Conservation (phyloP, 2,113 vertebrate genomes). For the Sphyrna mokarran region DNA sequence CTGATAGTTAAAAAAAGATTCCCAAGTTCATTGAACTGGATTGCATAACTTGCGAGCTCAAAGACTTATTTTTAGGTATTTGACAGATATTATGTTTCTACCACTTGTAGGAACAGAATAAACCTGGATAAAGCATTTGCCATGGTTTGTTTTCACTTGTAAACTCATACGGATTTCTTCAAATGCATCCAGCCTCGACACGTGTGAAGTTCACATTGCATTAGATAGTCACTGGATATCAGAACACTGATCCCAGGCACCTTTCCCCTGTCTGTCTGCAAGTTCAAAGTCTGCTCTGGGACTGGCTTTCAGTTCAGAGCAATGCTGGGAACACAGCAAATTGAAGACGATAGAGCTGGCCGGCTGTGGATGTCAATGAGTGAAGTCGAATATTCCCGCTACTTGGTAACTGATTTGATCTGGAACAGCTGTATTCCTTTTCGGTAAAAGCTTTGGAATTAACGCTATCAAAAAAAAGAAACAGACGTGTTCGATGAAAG, state of each 20-base stretch:
- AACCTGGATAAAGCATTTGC: background rate
- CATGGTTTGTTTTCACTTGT: background rate
- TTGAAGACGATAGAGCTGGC: background rate
- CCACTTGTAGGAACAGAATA: background rate
- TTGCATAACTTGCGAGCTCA: background rate
- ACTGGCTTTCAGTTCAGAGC: background rate
- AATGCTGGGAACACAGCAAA: background rate
- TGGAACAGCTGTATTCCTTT: slow-evolving; percentile 8
- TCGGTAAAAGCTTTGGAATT: slow-evolving; percentile 24
- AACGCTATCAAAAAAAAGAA: background rate
- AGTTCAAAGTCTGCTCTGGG: background rate
- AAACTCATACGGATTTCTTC: background rate
- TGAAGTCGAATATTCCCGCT: background rate
- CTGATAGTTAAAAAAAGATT: slow-evolving; percentile 7
- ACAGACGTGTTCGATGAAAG: background rate
- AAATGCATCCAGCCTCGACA: background rate
- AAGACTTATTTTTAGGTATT: background rate
- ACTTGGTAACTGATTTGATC: slow-evolving; percentile 21
- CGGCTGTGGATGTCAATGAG: background rate
- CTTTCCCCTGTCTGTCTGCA: background rate
- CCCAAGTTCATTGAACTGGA: slow-evolving; percentile 3
- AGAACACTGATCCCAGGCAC: background rate
- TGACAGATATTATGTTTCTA: background rate
- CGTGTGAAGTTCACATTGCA: background rate
- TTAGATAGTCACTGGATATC: background rate